Evolutionary conservation across 2,797 vertebrate genomes (phyloP).

Genomic region (Argya squamiceps): DNA sequence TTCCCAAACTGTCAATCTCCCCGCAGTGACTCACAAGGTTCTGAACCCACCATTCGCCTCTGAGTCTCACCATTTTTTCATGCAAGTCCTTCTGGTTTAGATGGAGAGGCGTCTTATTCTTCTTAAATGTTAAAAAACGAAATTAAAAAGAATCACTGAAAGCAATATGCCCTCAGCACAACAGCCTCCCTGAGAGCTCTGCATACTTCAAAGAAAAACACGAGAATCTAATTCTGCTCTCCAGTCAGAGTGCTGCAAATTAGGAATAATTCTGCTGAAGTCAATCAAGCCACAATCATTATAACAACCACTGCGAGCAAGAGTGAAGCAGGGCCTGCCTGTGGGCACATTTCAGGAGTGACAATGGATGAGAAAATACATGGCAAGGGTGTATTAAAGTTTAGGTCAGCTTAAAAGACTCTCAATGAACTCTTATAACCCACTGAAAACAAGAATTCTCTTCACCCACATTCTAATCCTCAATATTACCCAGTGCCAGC

Average conservation of each 20-base stretch:
- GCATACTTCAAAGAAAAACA: slow-evolving; percentile 37
- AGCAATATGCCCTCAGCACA: slow-evolving; percentile 51
- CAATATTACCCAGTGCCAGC: background rate
- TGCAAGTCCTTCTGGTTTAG: slow-evolving; percentile 55
- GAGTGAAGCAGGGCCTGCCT: background rate
- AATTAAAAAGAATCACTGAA: slow-evolving; percentile 37
- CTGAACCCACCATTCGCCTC: slow-evolving; percentile 64
- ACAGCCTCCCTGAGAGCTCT: slow-evolving; percentile 38
- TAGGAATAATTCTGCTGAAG: slow-evolving; percentile 17
- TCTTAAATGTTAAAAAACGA: slow-evolving; percentile 45
- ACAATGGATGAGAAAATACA: background rate
- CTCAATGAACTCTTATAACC: background rate
- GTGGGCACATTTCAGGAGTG: background rate
- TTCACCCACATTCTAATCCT: background rate
- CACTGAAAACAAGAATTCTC: background rate
- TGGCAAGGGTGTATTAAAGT: background rate
- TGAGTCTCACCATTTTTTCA: slow-evolving; percentile 56
- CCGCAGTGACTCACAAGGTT: slow-evolving; percentile 64
- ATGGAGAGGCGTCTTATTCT: slow-evolving; percentile 50
- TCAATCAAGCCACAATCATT: slow-evolving; percentile 20
- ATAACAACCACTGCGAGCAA: background rate
- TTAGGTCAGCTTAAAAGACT: background rate
- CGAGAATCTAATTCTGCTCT: slow-evolving; percentile 27
- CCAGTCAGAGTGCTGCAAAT: slow-evolving; percentile 30
- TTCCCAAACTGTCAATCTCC: slow-evolving; percentile 68